Evolutionary conservation across 2,888 invertebrate genomes (phyloP), one percentile per base, ranked within the genome.

Genomic region (Arenicola marina): DNA sequence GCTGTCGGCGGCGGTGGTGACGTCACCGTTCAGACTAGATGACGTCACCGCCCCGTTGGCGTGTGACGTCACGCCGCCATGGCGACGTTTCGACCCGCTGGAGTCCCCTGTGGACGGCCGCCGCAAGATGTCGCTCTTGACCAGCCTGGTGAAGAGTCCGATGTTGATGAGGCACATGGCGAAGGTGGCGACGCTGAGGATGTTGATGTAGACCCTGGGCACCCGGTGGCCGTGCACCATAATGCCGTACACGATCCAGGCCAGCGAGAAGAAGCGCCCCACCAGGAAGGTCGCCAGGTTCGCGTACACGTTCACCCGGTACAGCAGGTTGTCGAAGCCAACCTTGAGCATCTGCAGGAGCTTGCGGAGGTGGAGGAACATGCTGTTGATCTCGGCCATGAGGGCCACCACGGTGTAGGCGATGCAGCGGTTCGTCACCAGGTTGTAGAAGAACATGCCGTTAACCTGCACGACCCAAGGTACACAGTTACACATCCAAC

Each of bases 341-440:
- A 43, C 15, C n/a, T 46, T 4, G 26, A 26, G 45, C 77, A 82
- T 76, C 69, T 82, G 82, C 7, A 82, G 62, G n/a, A 83, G 75
- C 69, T 83, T 82, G 18, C 83, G 70, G 43, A 78, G 74, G 65
- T 83, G 83, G 4, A 83, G 75, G 68, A 81, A 82, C 62, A 82
- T 74, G 61, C 77, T 80, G 75, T 83, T 83, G 56, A 82, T 74
- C 62, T 83, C 82, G 11, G 78, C 76, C 59, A 78, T 70, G 21
- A 83, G 69, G 2, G 81, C 81, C 21, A 83, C 62, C 18, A 75
- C 70, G 62, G 75, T 81, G 73, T 77, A 82, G 1, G 75, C 77
- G 43, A 83, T 75, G 64, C 78, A 78, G 31, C 73, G 71, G 45
- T 71, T 67, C 28, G 62, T 61, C 43, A 74, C 68, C 45, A 82